Percentiles rank a stretch among this genome's conserved stretches.
Conservation (phyloP, 2,797 vertebrate species). For the Ptychobarbus kaznakovi region DNA sequence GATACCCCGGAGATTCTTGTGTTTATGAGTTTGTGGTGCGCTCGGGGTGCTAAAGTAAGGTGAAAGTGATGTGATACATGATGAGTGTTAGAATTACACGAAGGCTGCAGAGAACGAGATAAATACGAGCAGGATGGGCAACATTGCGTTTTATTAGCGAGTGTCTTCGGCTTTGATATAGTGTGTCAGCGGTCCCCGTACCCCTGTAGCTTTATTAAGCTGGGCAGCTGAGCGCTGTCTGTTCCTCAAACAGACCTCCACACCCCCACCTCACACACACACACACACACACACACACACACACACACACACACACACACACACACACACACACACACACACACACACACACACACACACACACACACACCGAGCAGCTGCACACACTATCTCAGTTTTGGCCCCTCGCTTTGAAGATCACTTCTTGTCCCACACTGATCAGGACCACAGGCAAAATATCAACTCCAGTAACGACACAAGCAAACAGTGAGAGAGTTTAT, state of each 20-base stretch:
- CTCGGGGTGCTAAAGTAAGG: slow-evolving; percentile 14
- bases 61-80: slow-evolving; percentile 30
- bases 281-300: slow-evolving; percentile 50
- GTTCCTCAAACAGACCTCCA: slow-evolving; percentile 74
- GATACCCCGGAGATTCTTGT: not conserved
- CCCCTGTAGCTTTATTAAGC: slow-evolving; percentile 76
- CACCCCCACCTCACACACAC: slow-evolving; percentile 58
- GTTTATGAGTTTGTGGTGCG: slow-evolving; percentile 37
- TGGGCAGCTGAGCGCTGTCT: slow-evolving; percentile 76
- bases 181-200: slow-evolving; percentile 75
- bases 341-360: slow-evolving; percentile 62
- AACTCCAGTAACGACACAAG: slow-evolving; percentile 66
- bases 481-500: slow-evolving; percentile 67
- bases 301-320: too few species aligned
- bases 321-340: slow-evolving; percentile 58
- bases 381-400: slow-evolving; percentile 88
- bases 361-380: slow-evolving; percentile 87
- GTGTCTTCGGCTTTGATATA: slow-evolving; percentile 90
- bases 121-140: slow-evolving; percentile 44
- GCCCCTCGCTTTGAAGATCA: slow-evolving; percentile 64
- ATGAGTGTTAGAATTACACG: slow-evolving; percentile 17
- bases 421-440: slow-evolving; percentile 63
- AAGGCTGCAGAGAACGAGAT: slow-evolving; percentile 2
- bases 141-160: slow-evolving; percentile 80
- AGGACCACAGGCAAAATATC: slow-evolving; percentile 73